Base-by-base conservation (phyloP, 2,113 vertebrate species). In the Cinclus mexicanus region DNA sequence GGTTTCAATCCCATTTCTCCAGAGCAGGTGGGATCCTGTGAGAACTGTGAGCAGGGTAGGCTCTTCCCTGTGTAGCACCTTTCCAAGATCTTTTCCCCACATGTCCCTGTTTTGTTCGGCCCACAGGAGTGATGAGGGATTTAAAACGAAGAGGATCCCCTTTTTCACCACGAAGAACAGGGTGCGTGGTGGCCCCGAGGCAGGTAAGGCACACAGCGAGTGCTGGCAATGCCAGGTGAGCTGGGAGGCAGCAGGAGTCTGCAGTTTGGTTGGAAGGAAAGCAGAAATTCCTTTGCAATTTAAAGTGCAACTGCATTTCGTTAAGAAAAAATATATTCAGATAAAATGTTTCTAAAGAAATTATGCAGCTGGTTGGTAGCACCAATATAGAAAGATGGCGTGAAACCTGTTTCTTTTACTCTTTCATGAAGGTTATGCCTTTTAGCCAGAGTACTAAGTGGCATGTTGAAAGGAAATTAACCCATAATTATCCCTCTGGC, bases 151-250 rank as follows among this genome's bases (percentile, higher is more conserved):
- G 94, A 97, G 96, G 59, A 98, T 99, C 87, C 97, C 98, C 46
- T 99, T 99, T 91, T 98, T 99, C 83, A 98, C 98, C 42, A 99
- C 98, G 7, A 99, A 98, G 98, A 98, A 87, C 95, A 98, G 98
- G 90, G 97, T 90, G 57, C 98, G 97, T 35, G 96, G 98, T n/a
- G 98, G 98, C 80, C 97, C 98, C 0, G 99, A 99, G 71, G 65
- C 98, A 98, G 99, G 99, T 99, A 97, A 68, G 72, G 74, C 49
- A 37, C 60, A n/a, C 0, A 2, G 52, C 2, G 0, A 35, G 55
- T 12, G 17, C 60, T 70, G 64, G 31, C n/a, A 59, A 15, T 13
- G 14, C 20, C 56, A 42, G 23, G 33, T n/a, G 79, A 69, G 49
- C 74, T 80, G 50, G 41, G 60, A 28, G 81, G 61, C 57, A 76